Conservation (phyloP, 2,113 vertebrate genomes). For the Halcyon malimbica region DNA sequence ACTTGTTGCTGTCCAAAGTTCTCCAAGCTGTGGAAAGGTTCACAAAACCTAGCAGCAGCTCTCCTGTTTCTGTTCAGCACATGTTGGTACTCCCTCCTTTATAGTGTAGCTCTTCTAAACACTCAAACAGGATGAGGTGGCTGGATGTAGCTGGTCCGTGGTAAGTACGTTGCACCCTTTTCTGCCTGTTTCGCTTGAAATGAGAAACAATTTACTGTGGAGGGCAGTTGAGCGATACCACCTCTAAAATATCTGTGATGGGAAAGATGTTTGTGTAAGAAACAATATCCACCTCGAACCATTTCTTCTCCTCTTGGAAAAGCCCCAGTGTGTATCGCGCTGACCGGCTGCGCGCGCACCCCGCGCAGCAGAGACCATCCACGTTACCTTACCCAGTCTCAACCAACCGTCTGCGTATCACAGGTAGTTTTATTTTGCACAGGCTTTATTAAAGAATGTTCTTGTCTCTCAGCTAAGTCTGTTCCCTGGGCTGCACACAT, state of each 20-base stretch:
- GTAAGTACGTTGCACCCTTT: not conserved
- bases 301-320: not conserved
- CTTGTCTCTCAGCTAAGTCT: not conserved
- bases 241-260: not conserved
- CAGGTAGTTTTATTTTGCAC: not conserved
- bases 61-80: not conserved
- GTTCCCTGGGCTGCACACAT: not conserved
- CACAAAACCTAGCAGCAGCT: not conserved
- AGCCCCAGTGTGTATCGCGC: rapidly evolving
- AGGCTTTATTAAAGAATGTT: not conserved
- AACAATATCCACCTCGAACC: not conserved
- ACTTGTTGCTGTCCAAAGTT: not conserved
- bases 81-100: not conserved
- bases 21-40: not conserved
- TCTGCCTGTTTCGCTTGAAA: not conserved
- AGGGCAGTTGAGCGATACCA: not conserved
- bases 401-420: not conserved
- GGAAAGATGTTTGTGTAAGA: not conserved
- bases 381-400: not conserved
- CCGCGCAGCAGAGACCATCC: not conserved
- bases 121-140: not conserved
- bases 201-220: not conserved
- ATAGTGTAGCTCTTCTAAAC: not conserved
- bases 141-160: not conserved
- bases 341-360: not conserved